A percentile compares a stretch with the other conserved stretches of the same genome.
Conservation (phyloP, 2,113 vertebrate species). For the Siniperca chuatsi region DNA sequence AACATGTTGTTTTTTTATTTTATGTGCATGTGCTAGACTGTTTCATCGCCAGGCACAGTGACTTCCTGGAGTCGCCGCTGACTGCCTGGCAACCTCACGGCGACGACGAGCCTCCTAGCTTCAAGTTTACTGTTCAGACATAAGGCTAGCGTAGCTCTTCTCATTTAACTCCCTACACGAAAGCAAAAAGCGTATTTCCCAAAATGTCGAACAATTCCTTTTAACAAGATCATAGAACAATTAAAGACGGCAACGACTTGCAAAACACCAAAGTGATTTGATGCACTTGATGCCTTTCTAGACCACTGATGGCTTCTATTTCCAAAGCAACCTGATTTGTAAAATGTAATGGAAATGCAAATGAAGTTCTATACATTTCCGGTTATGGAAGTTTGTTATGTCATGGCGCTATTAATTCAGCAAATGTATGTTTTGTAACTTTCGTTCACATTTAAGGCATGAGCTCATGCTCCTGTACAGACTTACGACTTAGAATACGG, state of each 20-base stretch:
- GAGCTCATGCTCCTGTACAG: neutral
- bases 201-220: neutral
- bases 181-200: neutral
- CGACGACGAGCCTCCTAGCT: neutral
- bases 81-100: too few relatives aligned
- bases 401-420: neutral
- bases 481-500: neutral
- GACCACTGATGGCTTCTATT: neutral
- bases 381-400: neutral
- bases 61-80: too few relatives aligned
- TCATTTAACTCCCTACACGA: neutral
- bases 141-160: too few relatives aligned
- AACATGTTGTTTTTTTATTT: too few relatives aligned
- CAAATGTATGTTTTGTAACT: neutral
- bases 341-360: neutral
- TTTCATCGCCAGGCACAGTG: neutral
- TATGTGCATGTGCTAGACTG: too few relatives aligned
- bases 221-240: neutral
- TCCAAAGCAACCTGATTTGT: neutral
- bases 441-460: neutral
- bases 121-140: neutral
- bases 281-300: neutral
- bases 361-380: neutral
- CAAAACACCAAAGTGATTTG: too few relatives aligned
- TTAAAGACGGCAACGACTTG: neutral